Evolutionary conservation across 2,888 invertebrate species (phyloP), one percentile per base, ranked within the genome.

Genomic region (Agonum fuliginosum): DNA sequence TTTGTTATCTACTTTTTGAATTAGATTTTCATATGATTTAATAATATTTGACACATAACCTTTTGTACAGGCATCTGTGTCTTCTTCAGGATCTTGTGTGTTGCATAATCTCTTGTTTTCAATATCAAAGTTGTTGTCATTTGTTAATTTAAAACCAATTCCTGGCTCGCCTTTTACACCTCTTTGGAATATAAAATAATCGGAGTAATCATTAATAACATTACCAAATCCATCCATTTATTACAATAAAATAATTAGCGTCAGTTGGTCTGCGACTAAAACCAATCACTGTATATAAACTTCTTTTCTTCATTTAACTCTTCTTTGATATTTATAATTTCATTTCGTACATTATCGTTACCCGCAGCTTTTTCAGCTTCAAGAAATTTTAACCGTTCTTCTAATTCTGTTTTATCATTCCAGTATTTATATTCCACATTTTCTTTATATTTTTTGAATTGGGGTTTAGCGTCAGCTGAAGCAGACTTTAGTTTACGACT

Each of bases 141-240:
- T 30, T 14, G 62, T 62, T 62, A 27, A 34, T 34, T 62, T 62
- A 20, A 62, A 62, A 30, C 62, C 30, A 17, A 62, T 30, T 17
- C 62, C 62, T 12, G 62, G 34, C 10, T 51, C 51, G 20, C 24
- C 24, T 51, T 51, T 51, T 22, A 51, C 8, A 0, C 20, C 51
- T 20, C 51, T 51, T 51, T 3, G 8, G 8, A 51, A 51, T 51
- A 51, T 51, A 6, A 6, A 8, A 46, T 46, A 6, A 46, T 46
- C 8, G 8, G 46, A 46, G 46, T 46, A 46, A 17, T 46, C 46
- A 46, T 46, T 8, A 46, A 3, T 46, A 3, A 17, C 46, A 46
- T 46, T 8, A 46, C 37, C 37, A 37, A 37, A 37, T 37, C 37
- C 8, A 37, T 37, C 46, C 46, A 46, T 46, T 46, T 46, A 46